Evolutionary conservation across 2,797 vertebrate species (phyloP), one percentile per base, ranked within the genome.

Genomic region (Apogon talboti): DNA sequence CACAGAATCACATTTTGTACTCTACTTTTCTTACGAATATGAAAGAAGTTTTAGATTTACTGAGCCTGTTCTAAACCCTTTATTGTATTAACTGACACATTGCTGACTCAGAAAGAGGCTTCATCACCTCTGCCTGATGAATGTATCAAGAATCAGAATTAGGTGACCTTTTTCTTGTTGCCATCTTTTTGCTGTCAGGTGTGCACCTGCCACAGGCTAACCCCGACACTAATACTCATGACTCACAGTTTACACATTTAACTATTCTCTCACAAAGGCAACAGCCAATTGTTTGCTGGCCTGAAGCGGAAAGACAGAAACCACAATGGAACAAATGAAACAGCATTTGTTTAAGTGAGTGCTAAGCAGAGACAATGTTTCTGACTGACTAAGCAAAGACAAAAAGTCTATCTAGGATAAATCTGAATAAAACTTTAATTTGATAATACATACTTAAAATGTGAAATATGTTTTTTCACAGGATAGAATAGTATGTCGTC

Each of bases 281-380:
- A 1, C 1, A 19, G 28, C 18, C n/a, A 24, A 18, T n/a, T 28
- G 51, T 50, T 33, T 14, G 16, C 65, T 63, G 9, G 16, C 18
- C 33, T 66, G 55, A 51, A 59, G 52, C 15, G 0, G 47, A 73
- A 74, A 19, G 24, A 50, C 35, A 60, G 43, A 78, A 76, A 86
- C 75, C 48, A 59, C 60, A 76, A 16, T 8, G 46, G 41, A 80
- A 50, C 40, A 61, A 81, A 37, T 48, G 54, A 81, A 80, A 78
- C 46, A 66, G n/a, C 2, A 38, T 64, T 66, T 38, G 55, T 12
- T 56, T 15, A 44, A 28, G 24, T 28, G 24, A 28, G 24, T 28
- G 2, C 24, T 6, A 28, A 28, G 6, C 24, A 28, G 4, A 28
- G 24, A 28, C 24, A 28, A 28, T 28, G 24, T 28, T 28, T 28